phyloP scores from a whole-genome alignment of 2,113 vertebrate species.

The Cheirogaleus medius region DNA sequence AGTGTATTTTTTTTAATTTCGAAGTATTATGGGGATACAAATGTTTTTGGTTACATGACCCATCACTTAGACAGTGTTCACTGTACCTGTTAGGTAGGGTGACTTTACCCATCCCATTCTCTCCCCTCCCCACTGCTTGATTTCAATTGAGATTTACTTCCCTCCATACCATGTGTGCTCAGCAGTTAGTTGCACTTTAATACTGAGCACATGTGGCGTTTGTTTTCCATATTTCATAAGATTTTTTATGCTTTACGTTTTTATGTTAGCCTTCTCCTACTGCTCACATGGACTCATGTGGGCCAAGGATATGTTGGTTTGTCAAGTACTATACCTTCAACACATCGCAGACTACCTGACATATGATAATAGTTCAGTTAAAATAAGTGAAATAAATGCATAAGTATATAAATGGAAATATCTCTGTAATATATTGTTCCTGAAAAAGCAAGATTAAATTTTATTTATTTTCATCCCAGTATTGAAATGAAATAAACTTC shows the following conservation, averaged over 20 bases:
- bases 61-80: too few species aligned
- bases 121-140: too few species aligned
- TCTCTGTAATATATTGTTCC: neutral
- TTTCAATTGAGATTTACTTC: too few species aligned
- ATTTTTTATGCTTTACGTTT: neutral
- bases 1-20: neutral
- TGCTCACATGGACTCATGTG: neutral
- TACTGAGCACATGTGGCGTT: too few species aligned
- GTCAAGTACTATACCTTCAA: neutral
- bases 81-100: too few species aligned
- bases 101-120: too few species aligned
- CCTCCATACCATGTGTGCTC: too few species aligned
- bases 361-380: neutral
- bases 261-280: neutral
- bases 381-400: neutral
- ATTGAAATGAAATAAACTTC: neutral
- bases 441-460: neutral
- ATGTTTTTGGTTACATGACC: too few species aligned
- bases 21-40: too few species aligned
- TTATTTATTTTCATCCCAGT: neutral
- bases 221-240: neutral
- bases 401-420: neutral
- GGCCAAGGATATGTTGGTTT: neutral
- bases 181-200: too few species aligned
- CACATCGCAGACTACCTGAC: neutral